phyloP scores from a whole-genome alignment of 35 echinoderm and acorn worm genomes.

The Antedon bifida region DNA sequence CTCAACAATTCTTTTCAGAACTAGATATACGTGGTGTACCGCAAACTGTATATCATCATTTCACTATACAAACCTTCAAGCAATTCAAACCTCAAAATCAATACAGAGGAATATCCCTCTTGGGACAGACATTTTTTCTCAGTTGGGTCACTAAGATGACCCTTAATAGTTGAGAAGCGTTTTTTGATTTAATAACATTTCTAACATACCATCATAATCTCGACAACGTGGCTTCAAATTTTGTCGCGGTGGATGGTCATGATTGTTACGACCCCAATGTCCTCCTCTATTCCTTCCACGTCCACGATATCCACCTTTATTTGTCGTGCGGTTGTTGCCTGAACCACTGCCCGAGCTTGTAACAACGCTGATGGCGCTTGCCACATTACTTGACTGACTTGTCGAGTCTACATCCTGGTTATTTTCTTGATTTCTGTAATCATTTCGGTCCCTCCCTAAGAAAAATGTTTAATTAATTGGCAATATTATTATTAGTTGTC shows the following conservation, averaged over 20 bases:
- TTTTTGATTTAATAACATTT: too few relatives aligned
- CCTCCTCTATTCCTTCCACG: not conserved
- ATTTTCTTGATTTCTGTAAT: not conserved
- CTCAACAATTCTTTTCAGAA: too few relatives aligned
- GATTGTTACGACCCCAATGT: not conserved
- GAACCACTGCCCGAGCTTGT: not conserved
- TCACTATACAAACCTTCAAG: too few relatives aligned
- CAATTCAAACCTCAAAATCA: too few relatives aligned
- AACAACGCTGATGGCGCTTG: constrained; percentile 42
- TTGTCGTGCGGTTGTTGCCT: constrained; percentile 9
- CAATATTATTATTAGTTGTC: too few relatives aligned
- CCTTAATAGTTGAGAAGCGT: too few relatives aligned
- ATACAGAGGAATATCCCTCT: too few relatives aligned
- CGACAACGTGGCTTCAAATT: constrained; percentile 25
- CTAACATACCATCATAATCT: constrained; percentile 43
- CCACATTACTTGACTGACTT: not conserved
- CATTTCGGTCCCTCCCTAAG: not conserved
- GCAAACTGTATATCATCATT: too few relatives aligned
- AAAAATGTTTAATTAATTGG: not conserved
- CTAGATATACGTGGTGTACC: too few relatives aligned
- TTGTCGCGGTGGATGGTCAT: not conserved
- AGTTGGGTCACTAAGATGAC: too few relatives aligned
- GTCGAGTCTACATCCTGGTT: not conserved
- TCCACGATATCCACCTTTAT: constrained; percentile 1
- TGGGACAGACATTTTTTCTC: too few relatives aligned